Evolutionary conservation across 2,888 invertebrate species (phyloP), one percentile per base, ranked within the genome.

Genomic region (Plutella xylostella): DNA sequence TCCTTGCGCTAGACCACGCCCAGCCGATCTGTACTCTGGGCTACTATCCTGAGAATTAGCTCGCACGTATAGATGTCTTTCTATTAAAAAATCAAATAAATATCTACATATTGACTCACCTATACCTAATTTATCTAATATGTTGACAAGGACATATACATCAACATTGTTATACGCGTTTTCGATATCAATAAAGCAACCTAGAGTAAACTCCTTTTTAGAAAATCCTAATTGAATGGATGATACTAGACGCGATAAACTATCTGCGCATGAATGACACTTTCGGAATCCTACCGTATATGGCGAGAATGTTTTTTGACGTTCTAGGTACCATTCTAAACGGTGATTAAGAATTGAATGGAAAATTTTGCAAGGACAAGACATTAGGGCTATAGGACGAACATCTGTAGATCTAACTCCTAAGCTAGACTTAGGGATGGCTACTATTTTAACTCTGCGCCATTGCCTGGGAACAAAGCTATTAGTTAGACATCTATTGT

Each of bases 391-490:
- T 7, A 39, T 39, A 3, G 39, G 39, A 15, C 39, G 21, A 25
- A 18, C 22, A 12, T 39, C 39, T 14, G 39, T 45, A 1, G 44
- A n/a, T n/a, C n/a, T n/a, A n/a, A n/a, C n/a, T n/a, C n/a, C n/a
- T n/a, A n/a, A 21, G 1, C 45, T 48, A 2, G 47, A 47, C 43
- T 56, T 58, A 1, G 55, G 55, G 2, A 55, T 51, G 9, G 55
- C 51, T 2, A 50, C 28, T 5, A 55, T 50, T 3, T 4, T 37
- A 6, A 55, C 42, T 3, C 51, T 35, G 11, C 52, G 40, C 55
- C 54, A 57, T 20, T 59, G 56, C 6, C 2, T 15, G 0, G 54
- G 57, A 12, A 53, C 48, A 35, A 51, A 45, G 14, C 51, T 39
- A 12, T 25, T 28, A 4, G 9, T 12, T 2, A 28, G 17, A 11